Conservation (phyloP, 2,113 vertebrate species). For the Saiga tatarica region DNA sequence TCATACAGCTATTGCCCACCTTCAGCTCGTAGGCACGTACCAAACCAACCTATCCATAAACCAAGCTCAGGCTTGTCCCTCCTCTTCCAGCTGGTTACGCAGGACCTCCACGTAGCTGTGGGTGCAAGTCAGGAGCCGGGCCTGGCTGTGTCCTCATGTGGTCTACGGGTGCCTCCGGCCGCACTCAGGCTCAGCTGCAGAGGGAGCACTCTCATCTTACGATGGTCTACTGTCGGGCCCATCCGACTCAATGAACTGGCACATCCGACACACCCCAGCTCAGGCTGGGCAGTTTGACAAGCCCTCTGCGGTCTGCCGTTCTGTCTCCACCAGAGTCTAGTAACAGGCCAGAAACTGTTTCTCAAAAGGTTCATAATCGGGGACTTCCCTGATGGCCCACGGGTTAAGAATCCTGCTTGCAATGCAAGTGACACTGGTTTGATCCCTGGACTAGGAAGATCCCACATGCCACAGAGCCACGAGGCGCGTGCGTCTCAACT, state of each 20-base stretch:
- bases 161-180: not conserved
- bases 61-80: not conserved
- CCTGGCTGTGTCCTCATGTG: not conserved
- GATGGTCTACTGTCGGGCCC: not conserved
- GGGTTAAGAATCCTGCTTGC: not conserved
- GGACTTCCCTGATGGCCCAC: not conserved
- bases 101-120: not conserved
- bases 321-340: not conserved
- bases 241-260: too few species aligned
- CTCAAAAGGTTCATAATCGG: not conserved
- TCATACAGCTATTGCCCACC: not conserved
- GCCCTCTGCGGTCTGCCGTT: not conserved
- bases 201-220: not conserved
- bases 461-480: not conserved
- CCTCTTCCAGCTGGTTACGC: not conserved
- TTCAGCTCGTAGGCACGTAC: not conserved
- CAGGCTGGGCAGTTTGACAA: not conserved
- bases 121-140: not conserved
- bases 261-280: not conserved
- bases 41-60: not conserved
- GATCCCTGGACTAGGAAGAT: not conserved
- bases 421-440: not conserved
- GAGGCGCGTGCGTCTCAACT: accelerated
- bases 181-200: not conserved
- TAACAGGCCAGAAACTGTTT: not conserved